A percentile compares a stretch with the other conserved stretches of the same genome.
Conservation (phyloP, 2,113 vertebrate genomes). For the Cavia aperea region DNA sequence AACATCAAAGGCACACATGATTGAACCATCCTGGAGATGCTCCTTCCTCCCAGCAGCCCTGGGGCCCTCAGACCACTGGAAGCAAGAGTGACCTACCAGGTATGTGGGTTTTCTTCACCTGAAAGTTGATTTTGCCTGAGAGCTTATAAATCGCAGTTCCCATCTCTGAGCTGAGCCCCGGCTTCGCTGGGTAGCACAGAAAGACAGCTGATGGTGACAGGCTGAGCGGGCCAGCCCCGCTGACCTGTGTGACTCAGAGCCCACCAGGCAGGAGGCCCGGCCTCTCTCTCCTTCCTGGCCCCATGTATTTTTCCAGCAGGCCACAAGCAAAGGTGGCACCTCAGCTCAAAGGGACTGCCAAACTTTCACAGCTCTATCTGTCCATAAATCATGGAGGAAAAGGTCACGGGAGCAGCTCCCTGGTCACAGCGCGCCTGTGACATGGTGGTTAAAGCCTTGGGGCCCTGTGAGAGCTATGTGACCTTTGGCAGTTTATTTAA, state of each 20-base stretch:
- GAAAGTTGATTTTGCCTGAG: conserved; percentile 67
- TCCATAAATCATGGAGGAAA: neutral
- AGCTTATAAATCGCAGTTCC: conserved; percentile 71
- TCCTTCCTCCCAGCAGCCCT: neutral
- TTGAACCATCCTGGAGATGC: neutral
- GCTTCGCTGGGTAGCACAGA: conserved; percentile 4
- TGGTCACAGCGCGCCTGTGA: neutral
- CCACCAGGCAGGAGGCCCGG: conserved; percentile 30
- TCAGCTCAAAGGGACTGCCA: neutral
- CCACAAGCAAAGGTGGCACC: neutral
- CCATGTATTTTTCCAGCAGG: neutral
- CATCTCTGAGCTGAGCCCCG: conserved; percentile 33
- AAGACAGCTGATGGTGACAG: conserved; percentile 64
- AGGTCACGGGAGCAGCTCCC: neutral
- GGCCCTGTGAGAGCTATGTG: neutral
- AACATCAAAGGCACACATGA: conserved; percentile 40
- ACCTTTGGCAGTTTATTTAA: neutral
- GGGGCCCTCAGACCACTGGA: neutral
- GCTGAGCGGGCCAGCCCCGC: neutral
- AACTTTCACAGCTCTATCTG: rapidly evolving
- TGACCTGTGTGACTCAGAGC: conserved; percentile 63
- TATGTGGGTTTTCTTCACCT: conserved; percentile 68
- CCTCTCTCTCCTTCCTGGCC: neutral
- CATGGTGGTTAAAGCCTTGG: neutral
- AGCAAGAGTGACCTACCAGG: conserved; percentile 59